Base-by-base conservation (phyloP, 1,140 invertebrate species). In the Luehdorfia chinensis region DNA sequence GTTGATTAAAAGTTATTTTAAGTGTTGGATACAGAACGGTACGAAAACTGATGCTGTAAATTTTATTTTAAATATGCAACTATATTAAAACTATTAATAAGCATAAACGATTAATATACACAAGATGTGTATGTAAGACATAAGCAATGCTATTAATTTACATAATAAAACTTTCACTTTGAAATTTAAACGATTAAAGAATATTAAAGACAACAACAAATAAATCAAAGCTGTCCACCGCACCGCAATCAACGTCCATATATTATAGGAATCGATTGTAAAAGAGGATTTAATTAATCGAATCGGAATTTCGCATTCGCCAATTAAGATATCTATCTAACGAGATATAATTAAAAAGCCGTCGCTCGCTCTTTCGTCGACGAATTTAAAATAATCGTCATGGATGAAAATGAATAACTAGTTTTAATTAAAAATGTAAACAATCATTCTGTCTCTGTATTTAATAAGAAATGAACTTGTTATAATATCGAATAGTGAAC, bases 241-340 rank as follows among this genome's bases (percentile, higher is more conserved):
- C 23, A n/a, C n/a, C n/a, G 39, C 39, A 30, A 43, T 43, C 39
- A 43, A n/a, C 39, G 15, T 27, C 25, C 25, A 30, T 43, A 30
- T 30, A 43, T 43, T 43, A 43, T n/a, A 16, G 3, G 25, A 28
- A 28, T 27, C 25, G 25, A 43, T 43, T 43, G 28, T 43, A 43
- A 43, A 28, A 14, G 23, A 15, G 25, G 14, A 30, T 43, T 43
- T 28, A 43, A 43, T 28, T 30, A 43, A 43, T 43, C 39, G 23
- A 28, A 43, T 30, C 16, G 25, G 23, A 27, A 28, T 43, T 43
- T 43, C 25, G 39, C n/a, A n/a, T n/a, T n/a, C n/a, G n/a, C n/a
- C n/a, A n/a, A n/a, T n/a, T n/a, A n/a, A n/a, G n/a, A n/a, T n/a
- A n/a, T n/a, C n/a, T n/a, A n/a, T 30, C 15, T 16, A 30, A 43